Conservation (phyloP, 92 coral and sea anemone genomes). For the Porites cylindrica region DNA sequence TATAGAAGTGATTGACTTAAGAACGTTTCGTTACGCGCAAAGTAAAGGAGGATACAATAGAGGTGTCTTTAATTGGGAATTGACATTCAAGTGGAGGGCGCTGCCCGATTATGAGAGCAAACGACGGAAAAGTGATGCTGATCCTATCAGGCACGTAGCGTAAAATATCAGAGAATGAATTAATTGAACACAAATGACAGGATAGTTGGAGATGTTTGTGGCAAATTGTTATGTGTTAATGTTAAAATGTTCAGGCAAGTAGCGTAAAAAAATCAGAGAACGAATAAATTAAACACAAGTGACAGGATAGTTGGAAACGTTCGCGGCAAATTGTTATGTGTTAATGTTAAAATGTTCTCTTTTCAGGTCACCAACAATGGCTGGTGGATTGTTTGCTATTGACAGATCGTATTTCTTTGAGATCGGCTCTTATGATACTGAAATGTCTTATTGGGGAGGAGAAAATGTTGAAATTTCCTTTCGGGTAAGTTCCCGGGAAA, state of each 20-base stretch:
- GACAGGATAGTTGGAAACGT: too few species aligned
- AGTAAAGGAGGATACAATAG: slow-evolving; percentile 82
- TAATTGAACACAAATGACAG: too few species aligned
- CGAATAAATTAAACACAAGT: too few species aligned
- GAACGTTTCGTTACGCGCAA: slow-evolving; percentile 85
- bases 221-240: background rate
- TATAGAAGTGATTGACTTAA: slow-evolving; percentile 92
- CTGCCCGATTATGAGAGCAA: slow-evolving; percentile 86
- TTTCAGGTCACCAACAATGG: slow-evolving; percentile 97
- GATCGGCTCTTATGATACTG: slow-evolving; percentile 96
- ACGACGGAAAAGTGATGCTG: slow-evolving; percentile 76
- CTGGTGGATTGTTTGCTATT: slow-evolving; percentile 96
- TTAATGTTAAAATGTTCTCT: background rate
- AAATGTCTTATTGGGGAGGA: slow-evolving; percentile 99
- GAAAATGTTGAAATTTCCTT: slow-evolving; percentile 98
- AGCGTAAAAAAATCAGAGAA: too few species aligned
- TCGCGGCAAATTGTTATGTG: background rate
- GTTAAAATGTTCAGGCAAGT: background rate
- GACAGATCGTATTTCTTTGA: slow-evolving; percentile 90
- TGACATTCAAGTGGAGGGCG: slow-evolving; percentile 95
- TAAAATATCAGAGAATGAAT: too few species aligned
- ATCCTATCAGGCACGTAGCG: slow-evolving; percentile 79
- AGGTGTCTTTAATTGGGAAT: slow-evolving; percentile 98
- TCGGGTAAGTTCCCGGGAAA: slow-evolving; percentile 72
- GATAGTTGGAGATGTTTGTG: too few species aligned